Percentiles rank a stretch among this genome's conserved stretches.
These are phyloP conservation scores for Gopherus evgoodei DNA, from an alignment of 2,113 vertebrate genomes.

Conservation along the genomic window DNA sequence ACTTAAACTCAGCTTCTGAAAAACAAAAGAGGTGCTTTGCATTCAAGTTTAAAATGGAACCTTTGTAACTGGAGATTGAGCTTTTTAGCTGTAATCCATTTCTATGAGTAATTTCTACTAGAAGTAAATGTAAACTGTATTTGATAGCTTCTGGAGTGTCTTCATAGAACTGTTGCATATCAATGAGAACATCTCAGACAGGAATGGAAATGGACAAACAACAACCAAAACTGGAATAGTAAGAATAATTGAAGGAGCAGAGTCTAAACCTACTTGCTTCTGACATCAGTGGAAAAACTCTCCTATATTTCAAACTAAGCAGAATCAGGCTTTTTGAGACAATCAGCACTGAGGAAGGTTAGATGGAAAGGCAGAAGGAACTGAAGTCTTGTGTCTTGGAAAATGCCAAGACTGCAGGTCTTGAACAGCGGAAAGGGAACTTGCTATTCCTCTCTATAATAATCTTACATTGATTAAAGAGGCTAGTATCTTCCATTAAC, in stretches of 20 bases:
- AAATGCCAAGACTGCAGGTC: background rate
- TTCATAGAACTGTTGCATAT: background rate
- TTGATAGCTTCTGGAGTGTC: background rate
- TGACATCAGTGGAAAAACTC: background rate
- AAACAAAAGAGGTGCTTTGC: background rate
- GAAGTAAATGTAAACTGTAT: background rate
- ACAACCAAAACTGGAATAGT: background rate
- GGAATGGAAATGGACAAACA: background rate
- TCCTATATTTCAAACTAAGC: background rate
- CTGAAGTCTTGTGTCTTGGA: background rate
- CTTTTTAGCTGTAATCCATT: background rate
- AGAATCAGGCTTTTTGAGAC: background rate
- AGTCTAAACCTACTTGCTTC: background rate
- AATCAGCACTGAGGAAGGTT: background rate
- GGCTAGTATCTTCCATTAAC: background rate
- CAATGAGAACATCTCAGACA: background rate
- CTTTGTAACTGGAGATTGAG: background rate
- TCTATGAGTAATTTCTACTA: background rate
- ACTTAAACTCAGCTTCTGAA: conserved; percentile 33
- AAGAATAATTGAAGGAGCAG: background rate
- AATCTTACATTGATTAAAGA: too few relatives aligned
- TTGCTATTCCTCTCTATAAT: background rate
- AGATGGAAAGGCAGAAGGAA: background rate
- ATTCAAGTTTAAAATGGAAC: background rate
- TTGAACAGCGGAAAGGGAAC: background rate